Percentiles rank a stretch among this genome's conserved stretches.
Conservation (phyloP, 1,140 invertebrate species). For the Leptinotarsa defecta region DNA sequence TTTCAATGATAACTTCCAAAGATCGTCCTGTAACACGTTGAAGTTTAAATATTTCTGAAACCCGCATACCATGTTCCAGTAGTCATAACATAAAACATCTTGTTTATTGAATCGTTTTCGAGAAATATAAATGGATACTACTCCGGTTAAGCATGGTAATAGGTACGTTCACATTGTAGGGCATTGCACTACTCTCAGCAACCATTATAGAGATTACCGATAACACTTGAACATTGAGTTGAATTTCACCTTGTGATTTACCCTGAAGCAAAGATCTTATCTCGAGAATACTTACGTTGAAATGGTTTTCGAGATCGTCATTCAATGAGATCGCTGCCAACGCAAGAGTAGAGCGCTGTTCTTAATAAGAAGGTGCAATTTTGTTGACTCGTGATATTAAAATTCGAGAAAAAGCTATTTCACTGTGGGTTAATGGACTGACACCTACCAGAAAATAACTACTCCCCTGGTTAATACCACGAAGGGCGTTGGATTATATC, state of each 20-base stretch:
- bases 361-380: not conserved
- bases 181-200: not conserved
- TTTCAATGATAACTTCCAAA: too few species aligned
- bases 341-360: not conserved
- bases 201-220: not conserved
- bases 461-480: too few species aligned
- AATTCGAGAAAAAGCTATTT: not conserved
- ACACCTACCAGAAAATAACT: too few species aligned
- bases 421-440: too few species aligned
- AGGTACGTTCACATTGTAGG: not conserved
- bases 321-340: not conserved
- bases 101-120: too few species aligned
- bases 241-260: not conserved
- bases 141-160: too few species aligned
- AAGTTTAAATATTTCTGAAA: too few species aligned
- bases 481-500: too few species aligned
- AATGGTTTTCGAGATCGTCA: not conserved
- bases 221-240: not conserved
- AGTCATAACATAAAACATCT: too few species aligned
- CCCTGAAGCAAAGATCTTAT: not conserved
- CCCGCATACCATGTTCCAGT: too few species aligned
- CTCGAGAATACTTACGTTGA: not conserved
- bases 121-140: too few species aligned
- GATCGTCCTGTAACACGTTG: too few species aligned
- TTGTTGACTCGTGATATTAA: not conserved